phyloP scores from a whole-genome alignment of 1,140 invertebrate species.

The Leptinotarsa texana region DNA sequence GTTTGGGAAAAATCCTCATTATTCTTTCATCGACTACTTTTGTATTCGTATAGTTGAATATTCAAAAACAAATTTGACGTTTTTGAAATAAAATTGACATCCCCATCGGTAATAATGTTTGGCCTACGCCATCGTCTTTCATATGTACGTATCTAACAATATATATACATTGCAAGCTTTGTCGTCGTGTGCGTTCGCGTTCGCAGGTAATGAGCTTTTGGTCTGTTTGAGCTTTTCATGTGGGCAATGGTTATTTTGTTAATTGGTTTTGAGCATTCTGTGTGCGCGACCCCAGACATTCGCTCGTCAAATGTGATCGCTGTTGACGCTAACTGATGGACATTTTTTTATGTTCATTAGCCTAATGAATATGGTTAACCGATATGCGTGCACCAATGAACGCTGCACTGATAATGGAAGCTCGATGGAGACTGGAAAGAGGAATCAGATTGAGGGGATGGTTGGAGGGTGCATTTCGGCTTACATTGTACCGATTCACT shows the following conservation, averaged over 20 bases:
- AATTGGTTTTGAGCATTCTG: slow-evolving; percentile 24
- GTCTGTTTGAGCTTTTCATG: slow-evolving; percentile 27
- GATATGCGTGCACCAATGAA: too few species aligned
- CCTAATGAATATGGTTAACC: background rate
- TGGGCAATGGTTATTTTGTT: slow-evolving; percentile 24
- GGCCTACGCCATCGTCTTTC: background rate
- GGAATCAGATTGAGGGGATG: too few species aligned
- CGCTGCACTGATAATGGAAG: too few species aligned
- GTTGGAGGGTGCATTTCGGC: too few species aligned
- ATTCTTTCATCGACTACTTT: too few species aligned
- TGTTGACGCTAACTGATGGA: background rate
- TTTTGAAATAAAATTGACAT: too few species aligned
- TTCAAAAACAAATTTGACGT: too few species aligned
- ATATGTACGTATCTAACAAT: slow-evolving; percentile 4
- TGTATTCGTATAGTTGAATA: too few species aligned
- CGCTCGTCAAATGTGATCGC: slow-evolving; percentile 16
- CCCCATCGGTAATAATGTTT: too few species aligned
- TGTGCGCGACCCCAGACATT: background rate
- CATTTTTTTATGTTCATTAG: slow-evolving; percentile 12
- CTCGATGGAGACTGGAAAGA: too few species aligned
- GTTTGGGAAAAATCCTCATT: too few species aligned
- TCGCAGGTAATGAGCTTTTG: slow-evolving; percentile 27
- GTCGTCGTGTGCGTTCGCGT: background rate
- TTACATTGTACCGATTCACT: too few species aligned
- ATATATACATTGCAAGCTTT: slow-evolving; percentile 11